Base-by-base conservation (phyloP, 2,888 invertebrate species). In the Synergus gifuensis region DNA sequence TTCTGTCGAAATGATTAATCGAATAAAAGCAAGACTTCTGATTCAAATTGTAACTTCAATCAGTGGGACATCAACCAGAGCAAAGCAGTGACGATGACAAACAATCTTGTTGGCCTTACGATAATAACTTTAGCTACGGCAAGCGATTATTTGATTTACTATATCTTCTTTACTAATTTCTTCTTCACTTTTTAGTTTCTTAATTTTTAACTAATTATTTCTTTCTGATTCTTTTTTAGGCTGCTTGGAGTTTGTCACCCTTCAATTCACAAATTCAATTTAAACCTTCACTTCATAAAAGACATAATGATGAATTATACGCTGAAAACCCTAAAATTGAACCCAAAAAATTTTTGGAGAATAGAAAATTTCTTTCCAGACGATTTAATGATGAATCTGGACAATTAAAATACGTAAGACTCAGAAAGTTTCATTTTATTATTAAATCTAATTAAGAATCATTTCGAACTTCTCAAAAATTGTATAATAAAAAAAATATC, bases 251-350 rank as follows among this genome's bases (percentile, higher is more conserved):
- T 22, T 18, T 12, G 4, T 22, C 60, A 9, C 0, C 22, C 12
- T 4, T 60, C 2, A 12, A 60, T 60, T 14, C 12, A 60, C 22
- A 60, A 22, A 11, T 60, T 22, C 11, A 22, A 2, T 8, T 60
- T 4, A 60, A 60, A 60, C 18, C 18, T 18, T 60, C 11, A 12
- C 60, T 60, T n/a, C 60, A 60, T 22, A 0, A 22, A 22, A 60
- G 60, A 60, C 60, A 60, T 18, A 60, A 60, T 60, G 60, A 60
- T 60, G 60, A 60, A 2, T 7, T 60, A 60, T 60, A 60, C 22
- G 60, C 60, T 22, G 60, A 60, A 9, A 11, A 60, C 9, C 1
- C 11, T 22, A 18, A 60, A 22, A 11, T 11, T 60, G 7, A 22
- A 60, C 8, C 22, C 5, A 49, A 16, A 2, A 8, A 49, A 2